Base-by-base conservation (phyloP, 2,113 vertebrate species). In the Ptilorrhoa leucosticta region DNA sequence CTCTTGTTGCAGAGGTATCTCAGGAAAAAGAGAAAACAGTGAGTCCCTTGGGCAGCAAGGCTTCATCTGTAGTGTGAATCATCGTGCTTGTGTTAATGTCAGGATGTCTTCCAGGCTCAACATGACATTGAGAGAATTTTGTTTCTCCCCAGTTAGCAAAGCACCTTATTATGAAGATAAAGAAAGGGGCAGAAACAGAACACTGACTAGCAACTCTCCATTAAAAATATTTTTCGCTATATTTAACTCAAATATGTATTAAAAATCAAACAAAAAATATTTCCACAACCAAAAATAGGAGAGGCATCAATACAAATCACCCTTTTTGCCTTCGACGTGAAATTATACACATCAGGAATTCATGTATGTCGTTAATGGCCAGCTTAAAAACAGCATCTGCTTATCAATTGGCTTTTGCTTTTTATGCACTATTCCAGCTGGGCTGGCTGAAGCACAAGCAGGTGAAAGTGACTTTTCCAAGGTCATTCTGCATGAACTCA, bases 381-480 rank as follows among this genome's bases (percentile, higher is more conserved):
- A 61, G 64, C 31, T 89, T 93, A 94, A 87, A 93, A 95, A 71
- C 53, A 93, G 47, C 84, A 87, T 88, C 86, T 94, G 86, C 71
- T 83, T 91, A 88, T 89, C 87, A 91, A 45, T 20, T 89, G 76
- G 45, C 24, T 95, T 83, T 88, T 93, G 64, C 47, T 92, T 91
- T 95, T 95, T 77, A 73, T 93, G 78, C 69, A 86, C 20, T 76
- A 82, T 83, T 96, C 79, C 90, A 96, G 65, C 83, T 96, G 90
- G 69, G 70, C 56, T 96, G 84, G 45, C 72, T 96, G 70, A 91
- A 88, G 47, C 40, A 93, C 63, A 83, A 47, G 85, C 85, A 96
- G 90, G 95, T 97, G 77, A 94, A 96, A 90, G 89, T 90, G 22
- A 94, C 84, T 90, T 93, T 89, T 83, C 56, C 93, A 96, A 97